phyloP scores from a whole-genome alignment of 2,113 vertebrate genomes.

The Notarius lentiginosus region DNA sequence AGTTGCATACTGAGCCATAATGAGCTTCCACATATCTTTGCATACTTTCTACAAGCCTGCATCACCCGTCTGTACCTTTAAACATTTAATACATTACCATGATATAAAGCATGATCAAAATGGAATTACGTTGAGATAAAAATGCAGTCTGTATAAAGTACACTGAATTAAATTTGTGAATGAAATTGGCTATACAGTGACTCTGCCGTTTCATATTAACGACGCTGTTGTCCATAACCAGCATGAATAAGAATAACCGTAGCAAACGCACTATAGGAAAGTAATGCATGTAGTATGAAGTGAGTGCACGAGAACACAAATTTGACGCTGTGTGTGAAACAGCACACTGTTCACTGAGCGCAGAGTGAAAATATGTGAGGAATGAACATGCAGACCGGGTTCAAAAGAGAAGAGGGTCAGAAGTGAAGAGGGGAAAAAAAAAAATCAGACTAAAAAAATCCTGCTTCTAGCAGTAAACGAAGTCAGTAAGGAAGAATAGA shows the following conservation, averaged over 20 bases:
- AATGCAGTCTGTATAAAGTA: not conserved
- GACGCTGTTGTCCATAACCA: not conserved
- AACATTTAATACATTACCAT: not conserved
- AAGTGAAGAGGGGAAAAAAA: not conserved
- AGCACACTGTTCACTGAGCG: slow-evolving; percentile 57
- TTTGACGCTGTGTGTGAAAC: slow-evolving; percentile 41
- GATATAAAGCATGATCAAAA: not conserved
- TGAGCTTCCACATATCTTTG: not conserved
- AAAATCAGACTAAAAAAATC: slow-evolving; percentile 35
- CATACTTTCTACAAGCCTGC: not conserved
- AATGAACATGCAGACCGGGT: slow-evolving; percentile 54
- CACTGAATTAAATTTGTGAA: not conserved
- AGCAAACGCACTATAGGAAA: slow-evolving; percentile 15
- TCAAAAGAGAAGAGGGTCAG: slow-evolving; percentile 10
- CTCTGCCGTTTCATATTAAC: too few species aligned
- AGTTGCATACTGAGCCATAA: not conserved
- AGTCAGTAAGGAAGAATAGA: slow-evolving; percentile 53
- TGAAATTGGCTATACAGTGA: not conserved
- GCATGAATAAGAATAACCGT: not conserved
- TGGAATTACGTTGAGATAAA: not conserved
- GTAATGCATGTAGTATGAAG: not conserved
- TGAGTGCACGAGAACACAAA: not conserved
- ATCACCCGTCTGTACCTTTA: not conserved
- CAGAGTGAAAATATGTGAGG: slow-evolving; percentile 59
- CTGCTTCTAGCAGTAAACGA: not conserved